These are phyloP conservation scores for Brachyhypopomus gauderio DNA, from an alignment of 2,113 vertebrate genomes.

Conservation along the genomic window DNA sequence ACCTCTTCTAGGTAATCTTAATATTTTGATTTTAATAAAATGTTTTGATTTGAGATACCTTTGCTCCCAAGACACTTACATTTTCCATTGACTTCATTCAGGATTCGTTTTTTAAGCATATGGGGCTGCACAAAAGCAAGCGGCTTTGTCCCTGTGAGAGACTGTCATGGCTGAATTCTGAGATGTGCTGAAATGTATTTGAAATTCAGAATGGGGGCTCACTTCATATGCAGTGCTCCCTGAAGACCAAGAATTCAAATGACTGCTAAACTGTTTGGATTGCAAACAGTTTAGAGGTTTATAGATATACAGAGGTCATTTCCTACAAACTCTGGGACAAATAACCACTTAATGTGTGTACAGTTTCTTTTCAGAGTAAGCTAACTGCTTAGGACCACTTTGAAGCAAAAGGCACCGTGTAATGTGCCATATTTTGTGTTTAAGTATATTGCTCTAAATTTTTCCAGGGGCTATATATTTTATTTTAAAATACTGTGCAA, in stretches of 20 bases:
- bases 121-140: conserved; percentile 40
- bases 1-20: conserved; percentile 31
- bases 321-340: conserved; percentile 46
- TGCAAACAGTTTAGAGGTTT: conserved; percentile 49
- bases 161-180: conserved; percentile 52
- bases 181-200: conserved; percentile 55
- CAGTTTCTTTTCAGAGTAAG: conserved; percentile 27
- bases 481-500: too few species aligned
- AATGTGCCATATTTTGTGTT: not conserved
- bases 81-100: conserved; percentile 44
- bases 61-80: not conserved
- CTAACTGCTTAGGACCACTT: not conserved
- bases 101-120: conserved; percentile 55
- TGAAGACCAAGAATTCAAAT: conserved; percentile 51
- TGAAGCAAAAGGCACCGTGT: not conserved
- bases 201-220: conserved; percentile 52
- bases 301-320: conserved; percentile 54
- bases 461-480: not conserved
- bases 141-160: conserved; percentile 51
- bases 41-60: conserved; percentile 12
- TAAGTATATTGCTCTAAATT: not conserved
- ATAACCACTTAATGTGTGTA: conserved; percentile 44
- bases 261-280: conserved; percentile 48
- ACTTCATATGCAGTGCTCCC: conserved; percentile 53
- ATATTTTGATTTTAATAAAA: conserved; percentile 46